These are phyloP conservation scores for Dryococelus australis DNA, from an alignment of 2,888 invertebrate species.

Conservation along the genomic window DNA sequence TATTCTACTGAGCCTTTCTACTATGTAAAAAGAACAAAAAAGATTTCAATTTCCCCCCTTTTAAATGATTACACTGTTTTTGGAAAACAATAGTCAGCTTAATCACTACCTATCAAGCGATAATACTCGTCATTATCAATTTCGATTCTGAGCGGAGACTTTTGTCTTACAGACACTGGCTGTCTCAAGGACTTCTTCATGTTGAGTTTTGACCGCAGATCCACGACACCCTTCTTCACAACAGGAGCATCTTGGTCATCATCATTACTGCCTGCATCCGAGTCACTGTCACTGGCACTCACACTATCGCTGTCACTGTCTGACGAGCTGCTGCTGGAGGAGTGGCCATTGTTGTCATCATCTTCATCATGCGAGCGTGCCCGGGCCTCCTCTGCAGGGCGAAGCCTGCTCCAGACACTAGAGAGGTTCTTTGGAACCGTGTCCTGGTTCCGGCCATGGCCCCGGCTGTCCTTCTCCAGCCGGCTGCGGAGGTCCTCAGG, in stretches of 20 bases:
- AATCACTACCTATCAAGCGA: constrained; percentile 46
- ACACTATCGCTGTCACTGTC: constrained; percentile 21
- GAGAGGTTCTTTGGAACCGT: background rate
- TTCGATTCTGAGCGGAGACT: constrained; percentile 49
- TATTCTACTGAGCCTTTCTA: no score
- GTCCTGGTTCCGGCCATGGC: constrained; percentile 18
- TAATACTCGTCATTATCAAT: constrained; percentile 51
- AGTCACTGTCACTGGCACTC: constrained; percentile 34
- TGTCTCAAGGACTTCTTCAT: constrained; percentile 39
- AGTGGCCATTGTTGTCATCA: background rate
- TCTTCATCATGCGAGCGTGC: background rate
- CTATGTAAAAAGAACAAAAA: no score
- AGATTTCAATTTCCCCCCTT: no score
- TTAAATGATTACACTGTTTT: no score
- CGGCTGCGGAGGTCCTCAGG: constrained; percentile 35
- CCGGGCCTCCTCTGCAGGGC: constrained; percentile 6
- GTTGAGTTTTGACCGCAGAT: constrained; percentile 47
- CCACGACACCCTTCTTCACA: constrained; percentile 27
- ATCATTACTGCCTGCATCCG: background rate
- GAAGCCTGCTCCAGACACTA: constrained; percentile 35
- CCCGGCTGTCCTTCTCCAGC: constrained; percentile 28
- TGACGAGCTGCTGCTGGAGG: background rate
- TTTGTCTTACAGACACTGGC: constrained; percentile 38
- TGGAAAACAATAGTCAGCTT: background rate
- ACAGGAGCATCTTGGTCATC: background rate